A percentile compares a stretch with the other conserved stretches of the same genome.
Conservation (phyloP, 2,797 vertebrate species). For the Crypturellus tataupa region DNA sequence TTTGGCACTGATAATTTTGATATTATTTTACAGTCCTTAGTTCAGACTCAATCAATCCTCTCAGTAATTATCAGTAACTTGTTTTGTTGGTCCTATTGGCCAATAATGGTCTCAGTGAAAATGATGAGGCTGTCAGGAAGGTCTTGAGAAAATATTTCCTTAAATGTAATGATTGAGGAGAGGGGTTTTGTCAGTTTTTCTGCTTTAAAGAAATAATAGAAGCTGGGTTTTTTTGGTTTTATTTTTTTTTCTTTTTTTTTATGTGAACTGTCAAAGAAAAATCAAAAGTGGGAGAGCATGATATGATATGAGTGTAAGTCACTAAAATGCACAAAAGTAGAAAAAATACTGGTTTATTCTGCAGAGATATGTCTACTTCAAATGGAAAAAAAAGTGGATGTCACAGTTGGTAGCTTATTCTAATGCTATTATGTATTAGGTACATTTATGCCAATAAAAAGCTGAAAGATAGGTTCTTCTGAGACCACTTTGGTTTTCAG, state of each 20-base stretch:
- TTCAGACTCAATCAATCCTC: not conserved
- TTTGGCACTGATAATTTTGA: not conserved
- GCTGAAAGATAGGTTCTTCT: not conserved
- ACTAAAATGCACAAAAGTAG: not conserved
- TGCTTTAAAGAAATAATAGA: not conserved
- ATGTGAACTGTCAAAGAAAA: not conserved
- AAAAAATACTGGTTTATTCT: not conserved
- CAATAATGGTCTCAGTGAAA: not conserved
- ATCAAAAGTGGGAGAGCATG: not conserved
- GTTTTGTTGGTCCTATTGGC: not conserved
- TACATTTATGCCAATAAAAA: slow-evolving; percentile 1
- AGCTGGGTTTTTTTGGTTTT: not conserved
- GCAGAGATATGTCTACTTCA: not conserved
- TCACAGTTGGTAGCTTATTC: not conserved
- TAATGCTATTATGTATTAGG: not conserved
- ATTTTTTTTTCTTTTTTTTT: no score
- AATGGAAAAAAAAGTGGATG: not conserved
- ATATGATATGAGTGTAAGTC: not conserved
- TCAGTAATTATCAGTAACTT: not conserved
- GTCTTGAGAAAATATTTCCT: not conserved
- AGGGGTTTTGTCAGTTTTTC: not conserved
- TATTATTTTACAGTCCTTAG: not conserved
- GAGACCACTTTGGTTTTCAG: slow-evolving; percentile 16
- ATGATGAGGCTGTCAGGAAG: not conserved
- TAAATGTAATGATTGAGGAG: not conserved